Evolutionary conservation across 1,140 invertebrate species (phyloP).

Genomic region (Cydia splendana): DNA sequence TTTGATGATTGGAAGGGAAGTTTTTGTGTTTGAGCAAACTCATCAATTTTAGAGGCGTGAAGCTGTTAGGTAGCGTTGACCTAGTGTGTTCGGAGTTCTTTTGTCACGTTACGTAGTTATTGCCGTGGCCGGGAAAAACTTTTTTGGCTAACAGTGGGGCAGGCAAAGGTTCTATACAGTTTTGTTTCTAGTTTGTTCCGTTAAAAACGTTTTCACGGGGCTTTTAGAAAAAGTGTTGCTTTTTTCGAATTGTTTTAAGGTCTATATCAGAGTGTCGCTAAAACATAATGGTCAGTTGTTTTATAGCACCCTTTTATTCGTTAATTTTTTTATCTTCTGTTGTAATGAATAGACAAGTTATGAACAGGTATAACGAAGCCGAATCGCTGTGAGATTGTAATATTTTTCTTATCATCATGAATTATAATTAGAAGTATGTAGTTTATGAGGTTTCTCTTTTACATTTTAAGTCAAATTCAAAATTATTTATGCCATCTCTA

Average conservation of each 20-base stretch:
- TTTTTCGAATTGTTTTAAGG: neutral
- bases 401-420: too few species aligned
- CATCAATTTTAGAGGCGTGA: conserved; percentile 54
- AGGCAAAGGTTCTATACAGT: neutral
- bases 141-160: neutral
- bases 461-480: too few species aligned
- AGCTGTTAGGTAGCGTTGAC: conserved; percentile 44
- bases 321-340: too few species aligned
- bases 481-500: too few species aligned
- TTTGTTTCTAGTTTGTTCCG: neutral
- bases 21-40: conserved; percentile 47
- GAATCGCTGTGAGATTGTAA: too few species aligned
- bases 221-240: neutral
- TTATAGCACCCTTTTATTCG: too few species aligned
- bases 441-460: too few species aligned
- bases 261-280: too few species aligned
- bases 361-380: too few species aligned
- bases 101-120: conserved; percentile 28
- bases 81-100: conserved; percentile 44
- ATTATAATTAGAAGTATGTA: too few species aligned
- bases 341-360: too few species aligned
- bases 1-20: conserved; percentile 30
- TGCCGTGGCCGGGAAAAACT: neutral
- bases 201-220: neutral
- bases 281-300: too few species aligned